Base-by-base conservation (phyloP, 2,797 vertebrate genomes). In the Thripadectes ignobilis region DNA sequence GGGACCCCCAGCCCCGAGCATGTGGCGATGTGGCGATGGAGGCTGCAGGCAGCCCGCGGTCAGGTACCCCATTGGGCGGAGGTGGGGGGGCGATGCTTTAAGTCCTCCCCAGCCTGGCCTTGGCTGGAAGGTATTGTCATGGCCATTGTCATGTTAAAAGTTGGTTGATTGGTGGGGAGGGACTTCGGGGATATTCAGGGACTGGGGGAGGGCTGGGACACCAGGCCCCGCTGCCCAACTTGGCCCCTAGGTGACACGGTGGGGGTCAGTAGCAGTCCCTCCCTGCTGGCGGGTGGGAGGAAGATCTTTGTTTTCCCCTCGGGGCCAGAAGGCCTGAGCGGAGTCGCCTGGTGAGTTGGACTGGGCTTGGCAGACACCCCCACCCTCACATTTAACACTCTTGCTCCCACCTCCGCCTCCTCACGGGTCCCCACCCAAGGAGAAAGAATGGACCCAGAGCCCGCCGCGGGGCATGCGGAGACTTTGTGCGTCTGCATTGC, bases 141-240 rank as follows among this genome's bases (percentile, higher is more conserved):
- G 75, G 79, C 77, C 95, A 97, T 98, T 98, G 89, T 96, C 80
- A 97, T 98, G 97, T 92, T 96, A 97, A 98, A 88, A 78, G 63
- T 29, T 29, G 4, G 63, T 93, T 95, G 91, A 95, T 86, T 93
- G 80, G 20, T 46, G 43, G 69, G 96, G 94, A 79, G 91, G 85
- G 73, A 80, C 83, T 74, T 51, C 7, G 68, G 75, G 45, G 61
- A 39, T 8, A 24, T 65, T 82, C 63, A 27, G 69, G 10, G 43
- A 17, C 66, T 15, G 74, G 92, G 87, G 93, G 92, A 52, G 84
- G 91, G 86, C 26, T 17, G 22, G 21, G 45, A 34, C 69, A 14
- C 7, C 18, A 14, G 11, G 15, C 4, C 19, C 15, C 9, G 1
- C 52, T 62, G 29, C 30, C 51, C 88, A 22, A 0, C 36, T 63